Conservation (phyloP, 2,888 invertebrate species). For the Prosapia bicincta region DNA sequence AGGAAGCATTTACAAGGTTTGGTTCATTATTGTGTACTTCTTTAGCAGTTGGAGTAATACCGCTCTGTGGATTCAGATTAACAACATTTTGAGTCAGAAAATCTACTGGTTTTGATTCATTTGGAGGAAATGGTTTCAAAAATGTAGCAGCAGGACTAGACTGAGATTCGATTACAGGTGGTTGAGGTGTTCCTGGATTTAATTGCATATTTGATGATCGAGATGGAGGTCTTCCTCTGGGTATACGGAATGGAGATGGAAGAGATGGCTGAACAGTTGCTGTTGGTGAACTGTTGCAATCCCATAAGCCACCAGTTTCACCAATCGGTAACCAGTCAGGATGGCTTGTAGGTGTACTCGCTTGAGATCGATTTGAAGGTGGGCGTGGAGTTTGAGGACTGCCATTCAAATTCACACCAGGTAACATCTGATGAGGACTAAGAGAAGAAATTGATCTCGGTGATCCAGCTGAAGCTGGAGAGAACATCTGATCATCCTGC, state of each 20-base stretch:
- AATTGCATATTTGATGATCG: slow-evolving; percentile 46
- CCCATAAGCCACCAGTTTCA: slow-evolving; percentile 9
- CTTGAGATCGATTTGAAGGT: slow-evolving; percentile 6
- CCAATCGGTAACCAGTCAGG: slow-evolving; percentile 14
- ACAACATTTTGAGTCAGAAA: not conserved
- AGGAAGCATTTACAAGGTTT: not conserved
- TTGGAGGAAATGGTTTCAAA: slow-evolving; percentile 60
- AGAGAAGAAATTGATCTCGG: not conserved
- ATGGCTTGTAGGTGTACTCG: slow-evolving; percentile 3
- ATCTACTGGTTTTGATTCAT: slow-evolving; percentile 3
- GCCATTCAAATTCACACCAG: not conserved
- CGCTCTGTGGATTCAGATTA: no score
- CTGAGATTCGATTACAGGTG: slow-evolving; percentile 45
- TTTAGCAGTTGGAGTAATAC: not conserved
- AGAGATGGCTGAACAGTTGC: slow-evolving; percentile 19
- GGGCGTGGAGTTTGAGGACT: not conserved
- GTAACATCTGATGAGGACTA: not conserved
- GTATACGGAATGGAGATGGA: slow-evolving; percentile 59
- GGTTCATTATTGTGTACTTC: not conserved
- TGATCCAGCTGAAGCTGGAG: slow-evolving; percentile 29
- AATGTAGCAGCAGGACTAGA: slow-evolving; percentile 51
- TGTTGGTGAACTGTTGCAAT: slow-evolving; percentile 17
- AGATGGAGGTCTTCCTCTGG: slow-evolving; percentile 62
- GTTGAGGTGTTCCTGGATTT: slow-evolving; percentile 49
- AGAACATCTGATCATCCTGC: slow-evolving; percentile 34